Percentiles rank a stretch among this genome's conserved stretches.
Evolutionary conservation across 30 jellyfish, hydroid and myxozoan genomes (phyloP).

Genomic region (Turritopsis dohrnii): DNA sequence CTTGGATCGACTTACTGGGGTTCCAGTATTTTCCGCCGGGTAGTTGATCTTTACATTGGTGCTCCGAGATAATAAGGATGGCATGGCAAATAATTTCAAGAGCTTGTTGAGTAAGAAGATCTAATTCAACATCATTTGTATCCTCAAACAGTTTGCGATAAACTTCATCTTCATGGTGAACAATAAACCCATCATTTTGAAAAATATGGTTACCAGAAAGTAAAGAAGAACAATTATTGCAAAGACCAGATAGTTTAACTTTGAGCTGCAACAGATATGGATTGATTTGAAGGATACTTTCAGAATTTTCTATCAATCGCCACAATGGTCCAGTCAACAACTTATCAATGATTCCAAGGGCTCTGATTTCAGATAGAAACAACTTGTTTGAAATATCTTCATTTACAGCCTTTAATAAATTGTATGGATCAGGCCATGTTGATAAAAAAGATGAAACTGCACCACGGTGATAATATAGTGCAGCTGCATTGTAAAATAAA

Average conservation of each 20-base stretch:
- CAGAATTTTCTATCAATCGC: conserved; percentile 9
- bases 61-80: conserved; percentile 24
- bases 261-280: not conserved
- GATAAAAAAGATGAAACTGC: not conserved
- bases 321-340: conserved; percentile 17
- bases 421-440: conserved; percentile 7
- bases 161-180: not conserved
- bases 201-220: not conserved
- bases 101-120: conserved; percentile 35
- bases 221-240: not conserved
- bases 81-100: conserved; percentile 8
- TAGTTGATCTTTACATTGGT: conserved; percentile 55
- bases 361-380: conserved; percentile 3
- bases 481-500: not conserved
- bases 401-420: conserved; percentile 20
- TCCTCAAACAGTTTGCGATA: not conserved
- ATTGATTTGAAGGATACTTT: not conserved
- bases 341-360: conserved; percentile 12
- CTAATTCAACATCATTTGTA: conserved; percentile 28
- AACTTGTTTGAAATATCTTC: conserved; percentile 19
- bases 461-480: not conserved
- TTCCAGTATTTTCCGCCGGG: too few species aligned
- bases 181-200: not conserved
- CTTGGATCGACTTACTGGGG: too few species aligned
- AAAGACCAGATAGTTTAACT: not conserved